Evolutionary conservation across 2,797 vertebrate genomes (phyloP).

Genomic region (Acipenser ruthenus): DNA sequence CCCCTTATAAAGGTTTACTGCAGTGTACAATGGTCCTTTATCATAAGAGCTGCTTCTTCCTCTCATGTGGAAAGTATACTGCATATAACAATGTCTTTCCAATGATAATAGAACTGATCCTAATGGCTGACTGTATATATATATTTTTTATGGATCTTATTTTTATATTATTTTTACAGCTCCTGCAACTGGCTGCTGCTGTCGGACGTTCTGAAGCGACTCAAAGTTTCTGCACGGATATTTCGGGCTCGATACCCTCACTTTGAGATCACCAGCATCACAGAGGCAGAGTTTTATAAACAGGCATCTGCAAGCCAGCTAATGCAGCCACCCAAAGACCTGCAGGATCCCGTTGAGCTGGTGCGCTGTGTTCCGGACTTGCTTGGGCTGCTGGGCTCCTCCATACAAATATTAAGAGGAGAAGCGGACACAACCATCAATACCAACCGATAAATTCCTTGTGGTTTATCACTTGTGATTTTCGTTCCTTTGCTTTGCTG

Average conservation of each 20-base stretch:
- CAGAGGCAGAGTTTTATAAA: slow-evolving; percentile 69
- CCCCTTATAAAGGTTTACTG: too few species aligned
- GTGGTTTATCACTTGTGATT: too few species aligned
- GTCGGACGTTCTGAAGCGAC: slow-evolving; percentile 79
- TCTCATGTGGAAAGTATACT: too few species aligned
- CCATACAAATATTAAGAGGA: slow-evolving; percentile 65
- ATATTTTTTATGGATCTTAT: too few species aligned
- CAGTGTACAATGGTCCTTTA: too few species aligned
- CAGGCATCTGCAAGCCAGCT: slow-evolving; percentile 89
- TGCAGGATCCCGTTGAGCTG: slow-evolving; percentile 75
- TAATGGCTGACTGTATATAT: too few species aligned
- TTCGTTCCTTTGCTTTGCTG: too few species aligned
- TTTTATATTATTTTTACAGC: slow-evolving; percentile 41
- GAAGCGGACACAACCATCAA: too few species aligned
- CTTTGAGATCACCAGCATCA: slow-evolving; percentile 79
- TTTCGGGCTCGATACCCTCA: slow-evolving; percentile 89
- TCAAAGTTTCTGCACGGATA: slow-evolving; percentile 88
- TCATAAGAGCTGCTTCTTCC: too few species aligned
- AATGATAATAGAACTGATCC: too few species aligned
- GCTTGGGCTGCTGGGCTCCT: slow-evolving; percentile 83
- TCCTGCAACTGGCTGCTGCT: slow-evolving; percentile 97
- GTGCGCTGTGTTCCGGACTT: slow-evolving; percentile 85
- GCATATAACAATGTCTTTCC: too few species aligned
- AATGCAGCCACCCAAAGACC: slow-evolving; percentile 53
- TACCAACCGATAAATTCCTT: too few species aligned